Base-by-base conservation (phyloP, 2,888 invertebrate genomes). In the Dendrolimus houi region DNA sequence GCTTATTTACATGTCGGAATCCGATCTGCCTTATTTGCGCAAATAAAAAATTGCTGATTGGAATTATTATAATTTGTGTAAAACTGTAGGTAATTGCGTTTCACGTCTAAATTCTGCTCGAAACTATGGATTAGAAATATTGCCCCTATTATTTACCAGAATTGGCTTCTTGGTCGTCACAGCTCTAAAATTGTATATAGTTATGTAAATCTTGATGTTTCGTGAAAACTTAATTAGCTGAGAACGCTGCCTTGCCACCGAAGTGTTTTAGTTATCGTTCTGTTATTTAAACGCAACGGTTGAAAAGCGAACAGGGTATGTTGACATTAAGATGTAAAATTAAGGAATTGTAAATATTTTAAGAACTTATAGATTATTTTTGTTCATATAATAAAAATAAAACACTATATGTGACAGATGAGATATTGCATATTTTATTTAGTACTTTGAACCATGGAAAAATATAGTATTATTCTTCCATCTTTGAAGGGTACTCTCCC, bases 231-330 rank as follows among this genome's bases (percentile, higher is more conserved):
- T 66, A 54, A 56, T 59, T 54, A 57, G 59, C 54, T 63, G 55
- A 64, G 59, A 65, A 64, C 59, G 64, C 66, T 67, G 64, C 81
- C 84, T 85, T 85, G 82, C 84, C 83, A 75, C 69, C 72, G 70
- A 72, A 29, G 29, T 57, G 64, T 70, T 69, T 71, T 66, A 67
- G 67, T 77, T 76, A 73, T 60, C 53, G 69, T 69, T 65, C 70
- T 68, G 29, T 29, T 75, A 69, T 67, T 69, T 70, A 66, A 77
- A 77, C 71, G 78, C 89, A 89, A 88, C 89, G 79, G 87, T 89
- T 89, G 89, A 89, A 90, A 89, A 89, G 89, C 74, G 87, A 87
- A 85, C 87, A 88, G 89, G 89, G 87, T 88, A 87, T 83, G 79
- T 87, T 81, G 77, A 83, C 77, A 77, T 76, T 87, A 87, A 88